These are phyloP conservation scores for Sebastes nivosus DNA, from an alignment of 2,797 vertebrate species.

Conservation along the genomic window DNA sequence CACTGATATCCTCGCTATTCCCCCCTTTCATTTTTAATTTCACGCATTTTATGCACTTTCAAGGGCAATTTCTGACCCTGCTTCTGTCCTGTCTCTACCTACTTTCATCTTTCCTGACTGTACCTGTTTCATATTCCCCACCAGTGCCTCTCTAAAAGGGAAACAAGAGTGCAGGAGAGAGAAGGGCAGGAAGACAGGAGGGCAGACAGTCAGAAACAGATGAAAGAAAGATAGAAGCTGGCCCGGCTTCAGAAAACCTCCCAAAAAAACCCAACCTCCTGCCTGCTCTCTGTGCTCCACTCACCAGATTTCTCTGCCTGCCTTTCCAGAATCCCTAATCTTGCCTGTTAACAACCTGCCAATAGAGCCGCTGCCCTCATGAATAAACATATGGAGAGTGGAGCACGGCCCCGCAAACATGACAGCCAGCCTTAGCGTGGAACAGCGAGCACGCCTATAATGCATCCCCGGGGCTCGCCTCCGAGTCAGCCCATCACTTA, in stretches of 20 bases:
- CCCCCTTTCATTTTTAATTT: conserved; percentile 71
- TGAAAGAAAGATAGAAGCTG: conserved; percentile 74
- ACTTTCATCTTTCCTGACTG: conserved; percentile 62
- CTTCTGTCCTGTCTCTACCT: conserved; percentile 52
- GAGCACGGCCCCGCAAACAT: conserved; percentile 64
- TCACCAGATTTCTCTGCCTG: conserved; percentile 57
- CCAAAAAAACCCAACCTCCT: conserved; percentile 27
- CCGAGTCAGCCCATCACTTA: conserved; percentile 48
- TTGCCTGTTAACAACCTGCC: conserved; percentile 77
- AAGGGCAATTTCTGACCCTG: conserved; percentile 68
- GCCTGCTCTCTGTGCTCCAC: conserved; percentile 35
- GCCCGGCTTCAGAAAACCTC: conserved; percentile 28
- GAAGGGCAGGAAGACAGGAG: conserved; percentile 52
- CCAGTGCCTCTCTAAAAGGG: conserved; percentile 44
- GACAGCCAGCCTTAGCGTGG: conserved; percentile 57
- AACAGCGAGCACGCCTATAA: conserved; percentile 24
- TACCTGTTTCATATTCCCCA: conserved; percentile 69
- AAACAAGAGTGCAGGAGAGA: conserved; percentile 38
- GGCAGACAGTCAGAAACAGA: conserved; percentile 66
- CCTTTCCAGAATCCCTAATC: conserved; percentile 69
- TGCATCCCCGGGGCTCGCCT: conserved; percentile 52
- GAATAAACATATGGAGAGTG: conserved; percentile 72
- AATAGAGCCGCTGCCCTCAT: conserved; percentile 70
- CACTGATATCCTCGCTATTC: conserved; percentile 30
- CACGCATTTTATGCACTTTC: conserved; percentile 71